Evolutionary conservation across 1,140 invertebrate genomes (phyloP).

Genomic region (Liolophura sinensis): DNA sequence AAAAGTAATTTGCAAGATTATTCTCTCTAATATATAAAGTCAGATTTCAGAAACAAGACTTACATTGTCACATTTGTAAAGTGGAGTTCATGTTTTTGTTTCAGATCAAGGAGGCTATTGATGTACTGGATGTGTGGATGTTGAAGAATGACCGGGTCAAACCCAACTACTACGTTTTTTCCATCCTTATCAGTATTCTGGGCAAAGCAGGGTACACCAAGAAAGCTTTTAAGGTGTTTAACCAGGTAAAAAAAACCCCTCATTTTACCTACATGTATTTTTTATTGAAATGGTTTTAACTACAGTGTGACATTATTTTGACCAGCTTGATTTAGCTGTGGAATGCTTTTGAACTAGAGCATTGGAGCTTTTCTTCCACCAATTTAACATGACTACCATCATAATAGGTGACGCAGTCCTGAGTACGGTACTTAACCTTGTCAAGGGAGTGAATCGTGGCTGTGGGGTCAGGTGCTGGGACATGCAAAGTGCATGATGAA

Average conservation of each 20-base stretch:
- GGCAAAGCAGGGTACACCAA: constrained; percentile 79
- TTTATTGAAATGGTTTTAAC: too few species aligned
- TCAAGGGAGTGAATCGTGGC: too few species aligned
- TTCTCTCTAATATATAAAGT: neutral
- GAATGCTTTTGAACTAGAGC: too few species aligned
- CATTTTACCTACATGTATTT: too few species aligned
- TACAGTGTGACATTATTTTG: too few species aligned
- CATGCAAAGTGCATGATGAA: too few species aligned
- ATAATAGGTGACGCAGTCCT: too few species aligned
- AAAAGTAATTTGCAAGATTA: neutral
- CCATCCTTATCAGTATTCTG: constrained; percentile 78
- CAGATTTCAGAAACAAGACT: neutral
- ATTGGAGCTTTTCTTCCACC: too few species aligned
- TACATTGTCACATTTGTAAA: constrained; percentile 5
- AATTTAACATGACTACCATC: too few species aligned
- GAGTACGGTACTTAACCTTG: too few species aligned
- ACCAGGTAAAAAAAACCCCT: constrained; percentile 60
- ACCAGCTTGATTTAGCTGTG: too few species aligned
- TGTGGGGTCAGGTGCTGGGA: too few species aligned
- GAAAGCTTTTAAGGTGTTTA: constrained; percentile 81
- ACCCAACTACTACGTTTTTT: constrained; percentile 78
- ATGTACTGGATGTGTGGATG: constrained; percentile 74
- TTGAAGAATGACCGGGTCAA: constrained; percentile 75
- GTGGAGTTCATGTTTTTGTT: constrained; percentile 9
- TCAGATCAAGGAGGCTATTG: constrained; percentile 67